Percentiles rank a stretch among this genome's conserved stretches.
Conservation (phyloP, 2,797 vertebrate genomes). For the Limnodromus scolopaceus region DNA sequence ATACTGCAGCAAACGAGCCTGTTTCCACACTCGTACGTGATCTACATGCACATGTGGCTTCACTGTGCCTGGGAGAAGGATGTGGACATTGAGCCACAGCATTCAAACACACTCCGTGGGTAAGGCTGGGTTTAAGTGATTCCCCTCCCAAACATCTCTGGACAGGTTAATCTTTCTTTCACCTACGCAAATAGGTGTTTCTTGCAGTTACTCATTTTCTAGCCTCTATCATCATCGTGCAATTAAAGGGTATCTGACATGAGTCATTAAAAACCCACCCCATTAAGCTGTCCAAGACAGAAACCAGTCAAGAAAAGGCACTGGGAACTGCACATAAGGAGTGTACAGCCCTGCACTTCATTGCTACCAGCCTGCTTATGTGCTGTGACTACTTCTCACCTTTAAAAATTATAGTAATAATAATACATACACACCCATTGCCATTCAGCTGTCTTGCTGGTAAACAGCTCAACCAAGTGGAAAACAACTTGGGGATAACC, state of each 20-base stretch:
- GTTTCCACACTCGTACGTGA: background rate
- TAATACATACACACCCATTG: background rate
- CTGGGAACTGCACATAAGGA: accelerated
- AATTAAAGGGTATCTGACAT: background rate
- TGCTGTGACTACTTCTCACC: background rate
- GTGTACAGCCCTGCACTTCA: background rate
- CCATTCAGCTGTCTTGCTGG: background rate
- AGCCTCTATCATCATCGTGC: background rate
- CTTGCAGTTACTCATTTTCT: background rate
- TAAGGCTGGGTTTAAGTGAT: background rate
- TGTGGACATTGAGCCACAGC: accelerated
- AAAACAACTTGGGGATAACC: background rate
- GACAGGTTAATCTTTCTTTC: background rate
- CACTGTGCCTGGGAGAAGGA: background rate
- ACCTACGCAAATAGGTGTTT: background rate
- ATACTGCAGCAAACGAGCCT: background rate
- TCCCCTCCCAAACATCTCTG: background rate
- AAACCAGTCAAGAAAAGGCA: background rate
- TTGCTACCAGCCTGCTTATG: background rate
- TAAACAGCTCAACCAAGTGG: background rate
- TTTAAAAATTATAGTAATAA: background rate
- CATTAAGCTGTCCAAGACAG: background rate
- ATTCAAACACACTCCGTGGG: background rate
- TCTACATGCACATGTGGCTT: background rate
- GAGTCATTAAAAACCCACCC: background rate